These are phyloP conservation scores for Oeneis ivallda DNA, from an alignment of 2,888 invertebrate species.

Conservation along the genomic window DNA sequence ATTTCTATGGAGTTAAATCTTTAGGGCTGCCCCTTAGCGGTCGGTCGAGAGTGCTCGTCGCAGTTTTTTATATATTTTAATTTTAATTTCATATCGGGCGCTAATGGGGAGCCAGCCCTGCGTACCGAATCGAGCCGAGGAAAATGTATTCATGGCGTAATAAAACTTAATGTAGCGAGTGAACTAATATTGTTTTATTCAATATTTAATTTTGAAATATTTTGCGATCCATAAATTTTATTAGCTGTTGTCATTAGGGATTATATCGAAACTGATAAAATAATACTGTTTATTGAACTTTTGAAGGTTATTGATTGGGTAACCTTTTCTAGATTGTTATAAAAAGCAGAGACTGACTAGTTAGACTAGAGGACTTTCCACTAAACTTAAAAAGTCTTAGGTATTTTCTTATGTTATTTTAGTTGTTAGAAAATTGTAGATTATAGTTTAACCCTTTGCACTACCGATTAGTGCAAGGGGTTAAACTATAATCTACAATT, in stretches of 20 bases:
- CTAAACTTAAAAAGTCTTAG: too few species aligned
- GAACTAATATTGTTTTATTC: constrained; percentile 81
- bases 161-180: constrained; percentile 80
- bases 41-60: constrained; percentile 75
- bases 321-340: too few species aligned
- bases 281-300: too few species aligned
- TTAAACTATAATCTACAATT: too few species aligned
- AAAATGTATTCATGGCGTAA: constrained; percentile 77
- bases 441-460: too few species aligned
- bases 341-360: too few species aligned
- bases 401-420: too few species aligned
- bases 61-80: constrained; percentile 80
- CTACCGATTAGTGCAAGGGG: too few species aligned
- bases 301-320: too few species aligned
- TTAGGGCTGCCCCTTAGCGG: constrained; percentile 79
- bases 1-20: constrained; percentile 61
- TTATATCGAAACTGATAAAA: constrained; percentile 27
- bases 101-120: constrained; percentile 78
- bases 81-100: constrained; percentile 81
- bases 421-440: too few species aligned
- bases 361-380: too few species aligned
- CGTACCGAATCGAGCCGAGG: constrained; percentile 74
- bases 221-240: constrained; percentile 75
- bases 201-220: constrained; percentile 78
- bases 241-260: constrained; percentile 44